These are phyloP conservation scores for Atractosteus spatula DNA, from an alignment of 2,113 vertebrate species.

Conservation along the genomic window DNA sequence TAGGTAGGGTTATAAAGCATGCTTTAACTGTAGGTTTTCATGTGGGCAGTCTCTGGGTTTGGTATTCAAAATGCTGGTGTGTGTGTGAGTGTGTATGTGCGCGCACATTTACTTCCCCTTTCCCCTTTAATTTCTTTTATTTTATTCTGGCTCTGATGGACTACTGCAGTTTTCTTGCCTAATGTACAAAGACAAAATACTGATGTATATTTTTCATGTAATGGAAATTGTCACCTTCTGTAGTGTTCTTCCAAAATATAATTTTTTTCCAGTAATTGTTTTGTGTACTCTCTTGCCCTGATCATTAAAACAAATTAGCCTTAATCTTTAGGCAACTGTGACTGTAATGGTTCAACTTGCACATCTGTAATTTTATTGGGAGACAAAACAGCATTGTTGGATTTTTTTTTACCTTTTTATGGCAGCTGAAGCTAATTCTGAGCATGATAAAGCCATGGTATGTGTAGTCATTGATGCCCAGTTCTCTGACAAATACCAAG, in stretches of 20 bases:
- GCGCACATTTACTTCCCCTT: slow-evolving; percentile 37
- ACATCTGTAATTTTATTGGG: too few species aligned
- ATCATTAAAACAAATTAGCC: too few species aligned
- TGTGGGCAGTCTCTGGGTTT: slow-evolving; percentile 67
- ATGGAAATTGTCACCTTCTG: slow-evolving; percentile 93
- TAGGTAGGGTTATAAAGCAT: slow-evolving; percentile 79
- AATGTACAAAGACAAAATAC: slow-evolving; percentile 95
- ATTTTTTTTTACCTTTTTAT: too few species aligned
- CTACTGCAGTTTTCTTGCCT: slow-evolving; percentile 77
- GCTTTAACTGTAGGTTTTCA: slow-evolving; percentile 74
- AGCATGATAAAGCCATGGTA: too few species aligned
- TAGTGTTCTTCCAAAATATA: slow-evolving; percentile 98
- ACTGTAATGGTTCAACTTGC: background rate
- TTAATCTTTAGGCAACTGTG: background rate
- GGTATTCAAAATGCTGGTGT: slow-evolving; percentile 50
- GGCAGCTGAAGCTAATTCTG: too few species aligned
- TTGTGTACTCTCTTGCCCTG: slow-evolving; percentile 44
- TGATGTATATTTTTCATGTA: slow-evolving; percentile 99
- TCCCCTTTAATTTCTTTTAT: slow-evolving; percentile 57
- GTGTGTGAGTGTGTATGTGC: slow-evolving; percentile 31
- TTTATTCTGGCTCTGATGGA: slow-evolving; percentile 56
- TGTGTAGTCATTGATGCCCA: too few species aligned
- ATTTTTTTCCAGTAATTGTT: slow-evolving; percentile 85
- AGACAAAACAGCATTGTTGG: too few species aligned
- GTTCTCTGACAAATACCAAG: too few species aligned